phyloP scores from a whole-genome alignment of 2,888 invertebrate species.

The Megalurothrips usitatus region DNA sequence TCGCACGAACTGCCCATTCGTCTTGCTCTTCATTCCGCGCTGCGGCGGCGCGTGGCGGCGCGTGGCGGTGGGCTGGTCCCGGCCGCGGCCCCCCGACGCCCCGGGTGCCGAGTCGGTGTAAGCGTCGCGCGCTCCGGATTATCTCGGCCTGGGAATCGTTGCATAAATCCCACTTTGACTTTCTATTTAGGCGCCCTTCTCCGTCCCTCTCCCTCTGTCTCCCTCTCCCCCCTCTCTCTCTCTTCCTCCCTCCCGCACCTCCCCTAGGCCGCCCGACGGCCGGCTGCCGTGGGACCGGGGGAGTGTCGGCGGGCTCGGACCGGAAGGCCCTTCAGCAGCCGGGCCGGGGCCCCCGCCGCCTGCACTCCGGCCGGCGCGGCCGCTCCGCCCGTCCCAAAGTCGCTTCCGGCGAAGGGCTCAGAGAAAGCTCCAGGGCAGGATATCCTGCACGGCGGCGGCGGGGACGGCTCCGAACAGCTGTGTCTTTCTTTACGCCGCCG shows the following conservation, averaged over 20 bases:
- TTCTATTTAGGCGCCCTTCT: background rate
- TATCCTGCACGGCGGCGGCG: background rate
- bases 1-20: background rate
- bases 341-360: no score
- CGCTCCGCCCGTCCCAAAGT: background rate
- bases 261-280: no score
- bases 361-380: background rate
- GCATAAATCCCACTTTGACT: constrained; percentile 11
- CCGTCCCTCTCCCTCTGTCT: no score
- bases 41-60: background rate
- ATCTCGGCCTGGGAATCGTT: background rate
- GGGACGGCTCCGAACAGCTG: background rate
- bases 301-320: background rate
- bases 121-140: background rate
- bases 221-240: no score
- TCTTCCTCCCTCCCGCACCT: no score
- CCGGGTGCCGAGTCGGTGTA: background rate
- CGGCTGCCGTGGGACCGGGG: no score
- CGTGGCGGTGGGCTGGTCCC: background rate
- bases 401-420: background rate
- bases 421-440: background rate
- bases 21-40: background rate
- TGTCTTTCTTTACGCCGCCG: background rate
- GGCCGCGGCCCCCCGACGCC: no score
- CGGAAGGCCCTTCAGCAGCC: background rate